A percentile compares a stretch with the other conserved stretches of the same genome.
Evolutionary conservation across 2,888 invertebrate species (phyloP).

Genomic region (Pediacus dermestoides): DNA sequence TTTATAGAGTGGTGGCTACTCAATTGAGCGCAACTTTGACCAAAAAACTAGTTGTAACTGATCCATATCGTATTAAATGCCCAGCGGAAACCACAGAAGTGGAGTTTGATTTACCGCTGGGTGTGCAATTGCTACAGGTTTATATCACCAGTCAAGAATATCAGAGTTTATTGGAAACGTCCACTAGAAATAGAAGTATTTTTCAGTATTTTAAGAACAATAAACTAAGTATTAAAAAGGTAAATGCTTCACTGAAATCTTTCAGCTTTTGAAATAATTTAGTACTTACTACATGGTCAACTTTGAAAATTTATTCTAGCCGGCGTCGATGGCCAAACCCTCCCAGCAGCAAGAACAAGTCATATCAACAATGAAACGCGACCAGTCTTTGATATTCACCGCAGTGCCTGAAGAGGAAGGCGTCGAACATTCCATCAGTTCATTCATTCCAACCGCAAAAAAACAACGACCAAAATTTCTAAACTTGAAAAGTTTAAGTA

Average conservation of each 20-base stretch:
- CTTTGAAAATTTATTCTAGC: no score
- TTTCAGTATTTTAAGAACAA: slow-evolving; percentile 34
- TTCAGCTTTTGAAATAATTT: neutral
- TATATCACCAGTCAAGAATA: slow-evolving; percentile 67
- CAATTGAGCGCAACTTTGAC: slow-evolving; percentile 72
- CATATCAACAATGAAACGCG: slow-evolving; percentile 67
- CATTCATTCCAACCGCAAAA: slow-evolving; percentile 28
- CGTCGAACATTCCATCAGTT: slow-evolving; percentile 33
- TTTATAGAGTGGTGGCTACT: slow-evolving; percentile 72
- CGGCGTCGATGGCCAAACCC: slow-evolving; percentile 4
- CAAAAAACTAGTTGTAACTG: slow-evolving; percentile 75
- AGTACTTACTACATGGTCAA: neutral
- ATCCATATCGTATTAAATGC: slow-evolving; percentile 79
- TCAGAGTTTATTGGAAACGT: slow-evolving; percentile 51
- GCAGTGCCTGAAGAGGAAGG: slow-evolving; percentile 79
- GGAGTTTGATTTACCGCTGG: slow-evolving; percentile 72
- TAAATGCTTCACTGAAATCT: slow-evolving; percentile 12
- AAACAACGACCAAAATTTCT: slow-evolving; percentile 45
- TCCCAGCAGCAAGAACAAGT: slow-evolving; percentile 48
- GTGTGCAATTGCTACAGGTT: slow-evolving; percentile 75
- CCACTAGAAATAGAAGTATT: slow-evolving; percentile 48
- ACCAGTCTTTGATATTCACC: slow-evolving; percentile 76
- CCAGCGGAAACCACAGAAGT: slow-evolving; percentile 67
- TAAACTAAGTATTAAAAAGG: slow-evolving; percentile 36
- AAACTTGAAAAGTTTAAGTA: slow-evolving; percentile 42